These are phyloP conservation scores for Exocentrus adspersus DNA, from an alignment of 2,888 invertebrate genomes.

Conservation along the genomic window DNA sequence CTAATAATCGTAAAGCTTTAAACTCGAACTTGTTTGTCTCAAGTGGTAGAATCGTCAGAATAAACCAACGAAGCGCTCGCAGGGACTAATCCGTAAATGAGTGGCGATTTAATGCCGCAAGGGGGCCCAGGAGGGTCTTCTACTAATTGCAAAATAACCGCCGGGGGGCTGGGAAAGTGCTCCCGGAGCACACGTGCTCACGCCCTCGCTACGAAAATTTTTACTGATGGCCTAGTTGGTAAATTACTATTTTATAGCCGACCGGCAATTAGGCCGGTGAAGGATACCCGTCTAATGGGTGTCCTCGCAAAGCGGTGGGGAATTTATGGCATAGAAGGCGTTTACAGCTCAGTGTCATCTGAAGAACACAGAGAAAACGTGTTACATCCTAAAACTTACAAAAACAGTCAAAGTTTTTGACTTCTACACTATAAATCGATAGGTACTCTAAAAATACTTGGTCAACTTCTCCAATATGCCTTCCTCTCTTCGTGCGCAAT, in stretches of 20 bases:
- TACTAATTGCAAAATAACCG: constrained; percentile 51
- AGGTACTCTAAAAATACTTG: no score
- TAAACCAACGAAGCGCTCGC: constrained; percentile 38
- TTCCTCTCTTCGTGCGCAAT: no score
- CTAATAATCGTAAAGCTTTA: no score
- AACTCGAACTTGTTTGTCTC: no score
- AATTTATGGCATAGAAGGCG: no score
- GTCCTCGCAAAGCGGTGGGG: background rate
- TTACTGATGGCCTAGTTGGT: constrained; percentile 34
- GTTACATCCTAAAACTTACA: no score
- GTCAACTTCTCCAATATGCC: no score
- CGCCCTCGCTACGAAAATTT: constrained; percentile 28
- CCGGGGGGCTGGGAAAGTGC: constrained; percentile 41
- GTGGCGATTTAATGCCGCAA: constrained; percentile 41
- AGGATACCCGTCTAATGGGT: background rate
- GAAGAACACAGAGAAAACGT: background rate
- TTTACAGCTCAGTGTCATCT: no score
- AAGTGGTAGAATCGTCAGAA: constrained; percentile 11
- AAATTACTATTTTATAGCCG: constrained; percentile 38
- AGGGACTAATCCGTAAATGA: constrained; percentile 46
- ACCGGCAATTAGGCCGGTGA: constrained; percentile 25
- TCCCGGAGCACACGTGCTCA: constrained; percentile 34
- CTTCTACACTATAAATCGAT: no score
- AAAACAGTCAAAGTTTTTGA: no score
- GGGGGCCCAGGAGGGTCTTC: constrained; percentile 34